Base-by-base conservation (phyloP, 2,113 vertebrate genomes). In the Junco hyemalis region DNA sequence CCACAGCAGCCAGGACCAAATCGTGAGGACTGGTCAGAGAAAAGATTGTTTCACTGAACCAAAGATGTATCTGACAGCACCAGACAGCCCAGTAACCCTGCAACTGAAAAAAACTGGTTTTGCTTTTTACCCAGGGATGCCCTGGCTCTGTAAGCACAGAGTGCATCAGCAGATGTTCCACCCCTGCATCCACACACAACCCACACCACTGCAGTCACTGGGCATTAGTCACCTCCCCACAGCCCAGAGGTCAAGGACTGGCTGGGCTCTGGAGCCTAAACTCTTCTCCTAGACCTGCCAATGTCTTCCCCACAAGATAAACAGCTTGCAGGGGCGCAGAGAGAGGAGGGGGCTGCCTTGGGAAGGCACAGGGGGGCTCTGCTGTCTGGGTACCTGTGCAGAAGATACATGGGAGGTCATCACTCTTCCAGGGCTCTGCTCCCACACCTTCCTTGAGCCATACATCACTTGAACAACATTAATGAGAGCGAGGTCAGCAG, bases 211-310 rank as follows among this genome's bases (percentile, higher is more conserved):
- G 42, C 35, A 22, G 50, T 19, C 64, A 28, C 85, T 81, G 51
- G 5, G 68, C n/a, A 83, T 74, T 5, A 69, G 40, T 66, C 81
- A 82, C 60, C 2, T 14, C 60, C 60, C 82, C 76, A 44, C 14
- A 42, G 68, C 68, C 13, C 3, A 71, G 72, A 86, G 96, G 90
- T 96, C 96, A 96, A 93, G 94, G 92, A 69, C 92, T 90, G 79
- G 21, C 28, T 57, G 48, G 93, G 76, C 76, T 95, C 85, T 88
- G 92, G 90, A 96, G 95, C 79, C 88, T 83, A 13, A 93, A 83
- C 87, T 60, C 42, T 78, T 33, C 56, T 74, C 76, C 78, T 42
- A n/a, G 79, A 47, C 38, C 31, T n/a, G 45, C 64, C 76, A 42
- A 78, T 83, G 76, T 42, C 73, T 78, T 61, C 65, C 42, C 12